Percentiles rank a stretch among this genome's conserved stretches.
Evolutionary conservation across 2,888 invertebrate species (phyloP).

Genomic region (Ariolimax columbianus): DNA sequence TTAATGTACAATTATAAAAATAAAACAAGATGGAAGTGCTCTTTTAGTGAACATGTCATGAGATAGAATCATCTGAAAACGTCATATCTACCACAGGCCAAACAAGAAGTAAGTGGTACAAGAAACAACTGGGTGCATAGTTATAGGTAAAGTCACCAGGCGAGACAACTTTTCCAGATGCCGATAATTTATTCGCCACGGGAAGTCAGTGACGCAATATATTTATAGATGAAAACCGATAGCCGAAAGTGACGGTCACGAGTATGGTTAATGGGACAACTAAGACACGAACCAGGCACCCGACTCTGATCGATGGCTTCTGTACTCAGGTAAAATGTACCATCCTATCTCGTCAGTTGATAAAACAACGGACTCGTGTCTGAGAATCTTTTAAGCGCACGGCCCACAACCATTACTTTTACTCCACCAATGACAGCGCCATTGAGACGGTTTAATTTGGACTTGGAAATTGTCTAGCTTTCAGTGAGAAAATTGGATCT

Average conservation of each 20-base stretch:
- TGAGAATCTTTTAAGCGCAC: background rate
- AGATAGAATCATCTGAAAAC: no score
- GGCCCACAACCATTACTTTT: background rate
- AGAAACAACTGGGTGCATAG: no score
- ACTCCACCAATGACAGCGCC: background rate
- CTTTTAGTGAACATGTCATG: no score
- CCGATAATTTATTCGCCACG: no score
- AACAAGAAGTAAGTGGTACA: no score
- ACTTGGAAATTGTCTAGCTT: background rate
- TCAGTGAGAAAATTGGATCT: background rate
- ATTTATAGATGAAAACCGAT: no score
- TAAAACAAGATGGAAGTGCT: no score
- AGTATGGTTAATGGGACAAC: background rate
- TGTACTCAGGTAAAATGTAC: background rate
- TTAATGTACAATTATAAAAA: no score
- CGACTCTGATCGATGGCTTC: background rate
- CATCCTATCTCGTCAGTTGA: background rate
- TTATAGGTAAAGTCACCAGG: no score
- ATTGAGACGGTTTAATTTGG: background rate
- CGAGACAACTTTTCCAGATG: no score
- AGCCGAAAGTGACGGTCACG: background rate
- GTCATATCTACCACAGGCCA: no score
- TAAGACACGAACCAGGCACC: background rate
- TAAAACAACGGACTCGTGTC: background rate
- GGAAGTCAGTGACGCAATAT: no score